These are phyloP conservation scores for Drosophila incognita DNA, from an alignment of 2,888 invertebrate genomes.

Conservation along the genomic window DNA sequence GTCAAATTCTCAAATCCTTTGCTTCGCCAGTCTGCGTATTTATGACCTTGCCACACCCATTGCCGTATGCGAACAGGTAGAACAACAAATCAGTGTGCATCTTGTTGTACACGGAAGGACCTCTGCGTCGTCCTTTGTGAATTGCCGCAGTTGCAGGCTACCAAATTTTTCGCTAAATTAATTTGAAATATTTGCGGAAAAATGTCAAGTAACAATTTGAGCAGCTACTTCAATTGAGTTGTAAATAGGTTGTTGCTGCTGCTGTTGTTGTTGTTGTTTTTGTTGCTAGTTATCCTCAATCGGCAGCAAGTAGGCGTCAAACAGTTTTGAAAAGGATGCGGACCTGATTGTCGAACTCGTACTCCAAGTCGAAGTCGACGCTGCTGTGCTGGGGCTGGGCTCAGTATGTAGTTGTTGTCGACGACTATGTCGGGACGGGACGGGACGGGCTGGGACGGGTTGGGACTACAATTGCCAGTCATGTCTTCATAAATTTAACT, in stretches of 20 bases:
- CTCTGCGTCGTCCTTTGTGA: slow-evolving; percentile 40
- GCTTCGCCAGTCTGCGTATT: slow-evolving; percentile 31
- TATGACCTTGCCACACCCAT: slow-evolving; percentile 65
- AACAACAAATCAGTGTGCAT: slow-evolving; percentile 45
- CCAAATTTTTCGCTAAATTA: slow-evolving; percentile 76
- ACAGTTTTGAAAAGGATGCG: slow-evolving; percentile 61
- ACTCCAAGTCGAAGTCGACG: not conserved
- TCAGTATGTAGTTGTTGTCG: slow-evolving; percentile 14
- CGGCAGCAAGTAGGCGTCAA: slow-evolving; percentile 57
- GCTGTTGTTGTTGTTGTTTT: not conserved
- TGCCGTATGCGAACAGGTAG: slow-evolving; percentile 52
- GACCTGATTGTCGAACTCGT: slow-evolving; percentile 48
- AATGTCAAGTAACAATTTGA: slow-evolving; percentile 48
- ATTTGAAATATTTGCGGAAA: slow-evolving; percentile 69
- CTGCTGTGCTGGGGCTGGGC: slow-evolving; percentile 6
- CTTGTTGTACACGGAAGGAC: slow-evolving; percentile 36
- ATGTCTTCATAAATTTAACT: slow-evolving; percentile 80
- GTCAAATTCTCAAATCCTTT: slow-evolving; percentile 52
- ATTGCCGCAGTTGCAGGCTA: slow-evolving; percentile 52
- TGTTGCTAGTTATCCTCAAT: slow-evolving; percentile 38
- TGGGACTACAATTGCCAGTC: slow-evolving; percentile 78
- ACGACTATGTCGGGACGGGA: slow-evolving; percentile 30
- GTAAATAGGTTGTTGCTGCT: slow-evolving; percentile 39
- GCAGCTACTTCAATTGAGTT: slow-evolving; percentile 66
- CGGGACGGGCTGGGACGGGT: not conserved